Conservation (phyloP, 2,888 invertebrate species). For the Sminthurinus aureus region DNA sequence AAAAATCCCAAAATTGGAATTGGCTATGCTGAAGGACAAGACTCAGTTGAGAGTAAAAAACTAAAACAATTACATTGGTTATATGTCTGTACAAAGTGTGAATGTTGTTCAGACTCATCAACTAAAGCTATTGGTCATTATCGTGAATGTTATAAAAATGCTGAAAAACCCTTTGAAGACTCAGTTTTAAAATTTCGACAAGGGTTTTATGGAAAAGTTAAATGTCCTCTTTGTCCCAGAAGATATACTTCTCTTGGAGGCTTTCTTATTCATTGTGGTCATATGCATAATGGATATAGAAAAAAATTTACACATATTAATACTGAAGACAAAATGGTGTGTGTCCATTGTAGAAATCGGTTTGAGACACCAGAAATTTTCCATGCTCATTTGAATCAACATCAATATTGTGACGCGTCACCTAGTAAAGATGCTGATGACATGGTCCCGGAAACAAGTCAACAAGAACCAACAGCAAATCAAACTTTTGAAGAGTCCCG, state of each 20-base stretch:
- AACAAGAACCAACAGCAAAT: slow-evolving; percentile 19
- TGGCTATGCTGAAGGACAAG: slow-evolving; percentile 45
- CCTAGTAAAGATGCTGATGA: slow-evolving; percentile 16
- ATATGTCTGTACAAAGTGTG: slow-evolving; percentile 56
- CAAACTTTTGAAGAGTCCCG: slow-evolving; percentile 25
- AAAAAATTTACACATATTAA: slow-evolving; percentile 47
- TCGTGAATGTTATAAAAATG: slow-evolving; percentile 47
- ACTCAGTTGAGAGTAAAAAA: slow-evolving; percentile 47
- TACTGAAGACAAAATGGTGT: slow-evolving; percentile 52
- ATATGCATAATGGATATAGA: slow-evolving; percentile 51
- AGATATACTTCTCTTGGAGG: slow-evolving; percentile 52
- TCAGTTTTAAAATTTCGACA: slow-evolving; percentile 55
- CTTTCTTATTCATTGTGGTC: slow-evolving; percentile 57
- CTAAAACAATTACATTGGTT: slow-evolving; percentile 58
- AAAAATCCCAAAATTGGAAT: slow-evolving; percentile 49
- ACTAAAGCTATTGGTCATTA: slow-evolving; percentile 52
- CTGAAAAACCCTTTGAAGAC: slow-evolving; percentile 48
- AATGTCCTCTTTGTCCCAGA: slow-evolving; percentile 55
- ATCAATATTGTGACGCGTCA: slow-evolving; percentile 22
- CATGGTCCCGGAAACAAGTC: not conserved
- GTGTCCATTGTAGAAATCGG: slow-evolving; percentile 48
- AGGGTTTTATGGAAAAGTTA: slow-evolving; percentile 55
- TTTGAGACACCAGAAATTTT: slow-evolving; percentile 47
- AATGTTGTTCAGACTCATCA: slow-evolving; percentile 50
- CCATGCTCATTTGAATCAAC: slow-evolving; percentile 48